Percentiles rank a stretch among this genome's conserved stretches.
These are phyloP conservation scores for Eristalinus sepulchralis DNA, from an alignment of 2,888 invertebrate genomes.

Conservation along the genomic window DNA sequence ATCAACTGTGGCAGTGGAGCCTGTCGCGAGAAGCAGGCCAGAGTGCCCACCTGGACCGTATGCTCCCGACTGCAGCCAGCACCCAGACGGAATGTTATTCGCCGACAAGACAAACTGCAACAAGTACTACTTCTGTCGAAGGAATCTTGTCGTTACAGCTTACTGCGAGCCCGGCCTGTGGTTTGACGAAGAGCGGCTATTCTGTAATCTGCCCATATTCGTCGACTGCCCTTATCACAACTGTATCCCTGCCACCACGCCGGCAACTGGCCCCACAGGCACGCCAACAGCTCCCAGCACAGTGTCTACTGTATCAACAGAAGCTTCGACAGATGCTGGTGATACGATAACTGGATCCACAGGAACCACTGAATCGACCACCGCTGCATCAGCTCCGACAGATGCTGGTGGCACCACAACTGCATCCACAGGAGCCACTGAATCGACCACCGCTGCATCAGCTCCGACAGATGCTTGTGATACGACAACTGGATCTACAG, in stretches of 20 bases:
- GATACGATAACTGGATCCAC: no score
- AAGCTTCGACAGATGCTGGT: no score
- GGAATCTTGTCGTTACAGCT: not conserved
- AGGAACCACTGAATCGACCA: no score
- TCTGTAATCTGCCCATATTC: not conserved
- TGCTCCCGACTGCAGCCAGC: not conserved
- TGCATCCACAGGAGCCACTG: no score
- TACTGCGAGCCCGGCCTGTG: not conserved
- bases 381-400: no score
- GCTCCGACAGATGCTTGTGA: no score
- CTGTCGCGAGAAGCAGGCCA: no score
- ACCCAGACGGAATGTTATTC: not conserved
- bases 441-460: no score
- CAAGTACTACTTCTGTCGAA: constrained; percentile 10
- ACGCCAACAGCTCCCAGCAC: no score
- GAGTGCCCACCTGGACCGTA: constrained; percentile 11
- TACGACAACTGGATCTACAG: no score
- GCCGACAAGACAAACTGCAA: constrained; percentile 11
- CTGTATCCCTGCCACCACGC: not conserved
- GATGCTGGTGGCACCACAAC: no score
- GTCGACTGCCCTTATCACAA: constrained; percentile 4
- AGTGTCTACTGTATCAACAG: no score
- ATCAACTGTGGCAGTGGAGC: not conserved
- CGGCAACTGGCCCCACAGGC: not conserved
- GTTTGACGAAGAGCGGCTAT: constrained; percentile 3